Evolutionary conservation across 2,888 invertebrate species (phyloP).

Genomic region (Schizotus pectinicornis): DNA sequence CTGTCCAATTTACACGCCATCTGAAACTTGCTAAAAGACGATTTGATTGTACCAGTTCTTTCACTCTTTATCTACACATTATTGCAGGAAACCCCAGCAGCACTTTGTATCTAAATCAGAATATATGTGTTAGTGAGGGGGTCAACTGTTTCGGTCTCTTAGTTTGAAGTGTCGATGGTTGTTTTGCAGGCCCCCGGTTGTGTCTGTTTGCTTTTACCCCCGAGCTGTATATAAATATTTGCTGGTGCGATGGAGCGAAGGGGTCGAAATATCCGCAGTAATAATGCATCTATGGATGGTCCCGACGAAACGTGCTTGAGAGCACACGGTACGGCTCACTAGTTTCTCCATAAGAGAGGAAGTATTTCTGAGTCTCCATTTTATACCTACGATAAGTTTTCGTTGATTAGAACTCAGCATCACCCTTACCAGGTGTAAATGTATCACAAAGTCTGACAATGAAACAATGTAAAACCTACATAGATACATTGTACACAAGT

Average conservation of each 20-base stretch:
- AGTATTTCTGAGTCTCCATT: constrained; percentile 25
- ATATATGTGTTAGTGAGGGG: no score
- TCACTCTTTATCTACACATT: no score
- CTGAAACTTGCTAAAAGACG: no score
- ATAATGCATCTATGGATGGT: constrained; percentile 23
- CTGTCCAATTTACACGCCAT: no score
- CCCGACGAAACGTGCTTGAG: constrained; percentile 24
- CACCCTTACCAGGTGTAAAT: constrained; percentile 16
- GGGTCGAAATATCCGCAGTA: constrained; percentile 25
- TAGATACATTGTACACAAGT: no score
- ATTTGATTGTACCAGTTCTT: no score
- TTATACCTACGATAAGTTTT: constrained; percentile 23
- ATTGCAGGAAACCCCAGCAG: no score
- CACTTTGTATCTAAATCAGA: no score
- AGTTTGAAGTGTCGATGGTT: no score
- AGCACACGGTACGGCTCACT: constrained; percentile 12
- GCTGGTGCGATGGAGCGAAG: constrained; percentile 10
- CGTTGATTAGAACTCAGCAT: constrained; percentile 13
- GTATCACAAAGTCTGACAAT: no score
- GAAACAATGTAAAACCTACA: no score
- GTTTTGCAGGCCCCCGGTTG: neutral
- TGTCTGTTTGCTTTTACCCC: constrained; percentile 2
- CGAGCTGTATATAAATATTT: constrained; percentile 25
- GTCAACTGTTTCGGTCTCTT: no score
- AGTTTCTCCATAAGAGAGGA: constrained; percentile 13